phyloP scores from a whole-genome alignment of 2,113 vertebrate genomes.

The Mixornis gularis region DNA sequence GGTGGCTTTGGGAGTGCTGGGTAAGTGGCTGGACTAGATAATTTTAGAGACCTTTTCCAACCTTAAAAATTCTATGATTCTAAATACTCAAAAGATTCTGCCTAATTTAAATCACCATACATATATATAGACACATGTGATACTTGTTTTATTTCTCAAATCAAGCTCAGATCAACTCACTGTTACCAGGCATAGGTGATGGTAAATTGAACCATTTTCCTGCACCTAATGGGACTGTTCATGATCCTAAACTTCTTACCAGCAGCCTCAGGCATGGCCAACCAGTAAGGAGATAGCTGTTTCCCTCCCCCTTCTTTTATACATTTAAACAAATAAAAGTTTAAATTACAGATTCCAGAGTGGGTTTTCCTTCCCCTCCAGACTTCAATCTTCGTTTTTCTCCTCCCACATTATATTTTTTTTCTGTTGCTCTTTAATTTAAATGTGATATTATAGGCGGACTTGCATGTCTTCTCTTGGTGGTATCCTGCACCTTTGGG shows the following conservation, averaged over 20 bases:
- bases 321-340: background rate
- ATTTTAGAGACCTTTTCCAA: background rate
- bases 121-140: fast-evolving
- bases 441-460: background rate
- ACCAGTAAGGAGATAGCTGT: background rate
- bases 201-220: background rate
- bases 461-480: background rate
- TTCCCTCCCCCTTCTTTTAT: background rate
- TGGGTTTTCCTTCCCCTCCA: background rate
- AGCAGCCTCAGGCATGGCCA: background rate
- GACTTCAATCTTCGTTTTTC: background rate
- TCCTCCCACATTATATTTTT: background rate
- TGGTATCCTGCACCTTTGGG: background rate
- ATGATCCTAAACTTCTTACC: background rate
- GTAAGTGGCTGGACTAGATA: no score
- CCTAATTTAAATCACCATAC: background rate
- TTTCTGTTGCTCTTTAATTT: background rate
- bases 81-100: background rate
- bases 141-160: background rate
- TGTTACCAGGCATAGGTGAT: background rate
- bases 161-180: background rate
- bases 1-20: background rate
- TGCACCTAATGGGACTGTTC: background rate
- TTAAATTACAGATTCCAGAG: background rate
- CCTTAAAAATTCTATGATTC: background rate